These are phyloP conservation scores for Orchesellides sinensis DNA, from an alignment of 2,888 invertebrate species.

Conservation along the genomic window DNA sequence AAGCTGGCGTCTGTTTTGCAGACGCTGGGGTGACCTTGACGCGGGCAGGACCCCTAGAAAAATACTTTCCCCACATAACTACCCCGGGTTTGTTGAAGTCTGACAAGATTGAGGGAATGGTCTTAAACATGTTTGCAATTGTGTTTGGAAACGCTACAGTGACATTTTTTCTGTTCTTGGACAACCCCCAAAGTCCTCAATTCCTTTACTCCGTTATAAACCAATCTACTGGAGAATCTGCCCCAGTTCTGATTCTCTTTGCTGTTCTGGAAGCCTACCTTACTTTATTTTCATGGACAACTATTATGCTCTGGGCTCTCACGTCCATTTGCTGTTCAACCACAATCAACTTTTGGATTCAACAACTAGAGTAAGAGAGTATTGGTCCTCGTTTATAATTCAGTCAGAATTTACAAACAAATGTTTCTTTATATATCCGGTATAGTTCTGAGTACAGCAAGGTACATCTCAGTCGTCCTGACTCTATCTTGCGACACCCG, in stretches of 20 bases:
- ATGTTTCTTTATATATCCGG: no score
- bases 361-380: conserved; percentile 42
- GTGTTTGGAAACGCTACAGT: conserved; percentile 39
- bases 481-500: conserved; percentile 10
- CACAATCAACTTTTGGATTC: conserved; percentile 46
- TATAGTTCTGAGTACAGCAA: background rate
- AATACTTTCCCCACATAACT: conserved; percentile 42
- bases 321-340: conserved; percentile 43
- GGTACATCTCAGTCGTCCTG: conserved; percentile 12
- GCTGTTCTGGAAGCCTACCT: conserved; percentile 44
- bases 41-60: no score
- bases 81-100: background rate
- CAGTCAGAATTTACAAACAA: background rate
- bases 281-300: conserved; percentile 46
- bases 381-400: background rate
- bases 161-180: conserved; percentile 40
- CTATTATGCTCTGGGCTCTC: conserved; percentile 39
- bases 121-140: conserved; percentile 37
- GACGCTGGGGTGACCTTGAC: no score
- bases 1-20: no score
- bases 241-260: background rate
- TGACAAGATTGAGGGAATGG: conserved; percentile 35
- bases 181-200: conserved; percentile 45
- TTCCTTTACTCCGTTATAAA: conserved; percentile 45
- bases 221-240: background rate